Conservation (phyloP, 2,797 vertebrate species). For the Philypnodon macrostomus region DNA sequence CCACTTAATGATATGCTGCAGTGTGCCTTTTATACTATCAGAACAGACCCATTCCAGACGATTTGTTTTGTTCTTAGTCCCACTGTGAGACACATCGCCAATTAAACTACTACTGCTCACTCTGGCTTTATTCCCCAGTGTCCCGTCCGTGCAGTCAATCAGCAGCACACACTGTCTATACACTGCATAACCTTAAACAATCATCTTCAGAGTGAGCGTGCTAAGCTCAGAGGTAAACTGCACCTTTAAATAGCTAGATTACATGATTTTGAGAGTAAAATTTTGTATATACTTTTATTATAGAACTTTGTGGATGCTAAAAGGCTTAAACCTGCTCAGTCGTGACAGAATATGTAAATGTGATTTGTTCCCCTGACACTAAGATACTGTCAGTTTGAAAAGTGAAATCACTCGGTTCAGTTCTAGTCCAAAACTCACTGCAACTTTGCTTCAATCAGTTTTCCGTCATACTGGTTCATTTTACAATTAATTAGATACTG, state of each 20-base stretch:
- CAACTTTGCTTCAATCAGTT: too few species aligned
- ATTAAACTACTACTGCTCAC: conserved; percentile 35
- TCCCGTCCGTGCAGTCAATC: conserved; percentile 21
- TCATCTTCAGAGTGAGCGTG: neutral
- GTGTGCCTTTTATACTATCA: conserved; percentile 18
- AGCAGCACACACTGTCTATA: conserved; percentile 7
- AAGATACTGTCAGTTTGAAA: conserved; percentile 30
- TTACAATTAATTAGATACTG: too few species aligned
- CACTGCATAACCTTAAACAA: conserved; percentile 2
- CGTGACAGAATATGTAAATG: conserved; percentile 49
- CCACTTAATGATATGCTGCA: conserved; percentile 1
- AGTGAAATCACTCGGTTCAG: neutral
- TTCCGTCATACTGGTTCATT: too few species aligned
- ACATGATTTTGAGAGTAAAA: too few species aligned
- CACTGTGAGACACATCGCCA: conserved; percentile 36
- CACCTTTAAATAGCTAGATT: too few species aligned
- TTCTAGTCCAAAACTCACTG: too few species aligned
- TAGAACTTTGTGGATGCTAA: neutral
- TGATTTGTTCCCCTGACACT: conserved; percentile 17
- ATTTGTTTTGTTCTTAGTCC: conserved; percentile 37
- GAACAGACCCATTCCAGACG: too few species aligned
- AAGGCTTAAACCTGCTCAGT: conserved; percentile 12
- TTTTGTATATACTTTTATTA: too few species aligned
- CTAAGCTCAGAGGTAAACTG: neutral
- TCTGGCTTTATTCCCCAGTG: conserved; percentile 16